Evolutionary conservation across 2,888 invertebrate species (phyloP), one percentile per base, ranked within the genome.

Genomic region (Cheilosia variabilis): DNA sequence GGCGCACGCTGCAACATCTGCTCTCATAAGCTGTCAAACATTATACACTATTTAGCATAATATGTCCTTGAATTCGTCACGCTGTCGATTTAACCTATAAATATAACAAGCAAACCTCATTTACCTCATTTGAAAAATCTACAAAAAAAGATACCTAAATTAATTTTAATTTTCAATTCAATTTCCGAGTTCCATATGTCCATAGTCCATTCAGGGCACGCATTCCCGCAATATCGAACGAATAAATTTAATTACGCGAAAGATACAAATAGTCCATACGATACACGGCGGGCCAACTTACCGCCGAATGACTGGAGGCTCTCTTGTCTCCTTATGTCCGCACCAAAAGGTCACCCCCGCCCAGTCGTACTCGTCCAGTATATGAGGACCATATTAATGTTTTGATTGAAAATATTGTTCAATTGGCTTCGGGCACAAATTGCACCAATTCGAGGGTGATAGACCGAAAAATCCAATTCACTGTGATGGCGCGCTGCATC

Each of bases 371-470:
- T 37, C 19, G 22, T 13, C 3, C 13, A 13, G 37, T 53, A 24
- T 47, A 57, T 50, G 41, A 65, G 34, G 43, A 52, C 22, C 50
- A 27, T 75, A 75, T 75, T 75, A 65, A 55, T 86, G 77, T 86
- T 86, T 68, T 86, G 76, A 86, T 72, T 86, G 81, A 71, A 86
- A 86, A 86, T 81, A 86, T 81, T 86, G 63, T 86, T 86, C 76
- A 72, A 81, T 17, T 47, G n/a, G 72, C 86, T 53, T 62, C 10
- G 22, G 62, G 76, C 47, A 15, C 4, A 76, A 57, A 57, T 86
- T 86, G 81, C 86, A 86, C 86, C 86, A 80, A 86, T 81, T 81
- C 76, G 22, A 72, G 86, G 81, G 86, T 68, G 86, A 68, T 43
- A 73, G 76, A 86, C 81, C 68, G 86, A 47, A 68, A 55, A 66